Base-by-base conservation (phyloP, 2,113 vertebrate species). In the Hydrolagus affinis region DNA sequence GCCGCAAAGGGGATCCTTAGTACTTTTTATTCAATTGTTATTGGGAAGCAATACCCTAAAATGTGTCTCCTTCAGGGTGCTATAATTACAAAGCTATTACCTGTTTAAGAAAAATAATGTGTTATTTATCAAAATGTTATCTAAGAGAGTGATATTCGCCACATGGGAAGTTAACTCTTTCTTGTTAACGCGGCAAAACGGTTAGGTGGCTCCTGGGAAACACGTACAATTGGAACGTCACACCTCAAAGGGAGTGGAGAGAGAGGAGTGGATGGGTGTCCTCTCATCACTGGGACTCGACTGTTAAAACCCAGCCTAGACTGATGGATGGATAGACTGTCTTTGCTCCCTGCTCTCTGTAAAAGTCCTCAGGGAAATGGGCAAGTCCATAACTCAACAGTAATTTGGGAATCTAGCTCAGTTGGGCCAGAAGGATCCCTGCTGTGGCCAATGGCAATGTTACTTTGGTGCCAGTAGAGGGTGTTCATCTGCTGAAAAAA, bases 1-100 rank as follows among this genome's bases (percentile, higher is more conserved):
- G 44, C 44, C 1, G 44, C 1, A 44, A 44, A 44, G 44, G 44
- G 44, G 44, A 44, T 44, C 44, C 44, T 44, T 44, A 44, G 62
- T 25, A 30, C 78, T 83, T 83, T 66, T 28, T 9, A 68, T 66
- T 66, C 8, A 83, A 66, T 66, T 32, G 15, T 83, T 83, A 83
- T 23, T 30, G 23, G 12, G 12, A 83, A 25, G 8, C 12, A 19
- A 66, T 44, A 44, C 44, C 44, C 44, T 44, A 44, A 6, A 44
- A 44, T 6, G 44, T 44, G 44, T 25, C 77, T 66, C 62, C 2
- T 66, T 17, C 78, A 11, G 78, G 25, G 8, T 30, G 28, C 28
- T 83, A 17, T 28, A 66, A 32, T 30, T 83, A 21, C 14, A 66
- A 17, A 62, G 60, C 78, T 83, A 19, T 66, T 66, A 15, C 23